Conservation (phyloP, 2,888 invertebrate species). For the Odontomyia ornata region DNA sequence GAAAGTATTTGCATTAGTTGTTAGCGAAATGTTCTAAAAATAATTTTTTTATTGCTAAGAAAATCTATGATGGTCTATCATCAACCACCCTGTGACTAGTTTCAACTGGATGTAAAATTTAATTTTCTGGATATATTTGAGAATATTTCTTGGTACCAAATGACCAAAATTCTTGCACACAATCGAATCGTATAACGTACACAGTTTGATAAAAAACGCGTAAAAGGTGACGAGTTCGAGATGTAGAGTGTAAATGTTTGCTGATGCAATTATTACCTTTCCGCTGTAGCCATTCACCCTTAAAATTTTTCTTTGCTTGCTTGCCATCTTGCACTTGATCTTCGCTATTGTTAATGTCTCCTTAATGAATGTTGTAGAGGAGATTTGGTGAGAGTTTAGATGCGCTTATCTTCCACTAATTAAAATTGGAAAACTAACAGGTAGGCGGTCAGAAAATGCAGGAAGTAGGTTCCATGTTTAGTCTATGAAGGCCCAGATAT, state of each 20-base stretch:
- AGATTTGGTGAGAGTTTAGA: background rate
- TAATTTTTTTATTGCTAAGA: background rate
- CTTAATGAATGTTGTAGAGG: background rate
- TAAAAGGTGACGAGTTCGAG: background rate
- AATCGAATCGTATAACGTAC: background rate
- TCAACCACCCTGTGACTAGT: no score
- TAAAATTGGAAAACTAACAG: no score
- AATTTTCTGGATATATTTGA: no score
- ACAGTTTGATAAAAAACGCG: background rate
- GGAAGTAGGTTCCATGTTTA: no score
- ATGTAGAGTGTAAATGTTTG: background rate
- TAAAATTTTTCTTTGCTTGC: background rate
- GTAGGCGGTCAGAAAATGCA: no score
- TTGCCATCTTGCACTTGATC: background rate
- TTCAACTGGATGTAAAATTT: no score
- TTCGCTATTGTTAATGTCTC: background rate
- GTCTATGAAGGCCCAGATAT: no score
- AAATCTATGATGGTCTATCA: no score
- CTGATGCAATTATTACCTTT: background rate
- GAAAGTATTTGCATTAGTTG: background rate
- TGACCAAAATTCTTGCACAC: no score
- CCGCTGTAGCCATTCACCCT: background rate
- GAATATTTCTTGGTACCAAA: no score
- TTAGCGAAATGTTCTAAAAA: background rate
- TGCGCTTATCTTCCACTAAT: no score